These are phyloP conservation scores for Podarcis lilfordi DNA, from an alignment of 2,797 vertebrate genomes.

Conservation along the genomic window DNA sequence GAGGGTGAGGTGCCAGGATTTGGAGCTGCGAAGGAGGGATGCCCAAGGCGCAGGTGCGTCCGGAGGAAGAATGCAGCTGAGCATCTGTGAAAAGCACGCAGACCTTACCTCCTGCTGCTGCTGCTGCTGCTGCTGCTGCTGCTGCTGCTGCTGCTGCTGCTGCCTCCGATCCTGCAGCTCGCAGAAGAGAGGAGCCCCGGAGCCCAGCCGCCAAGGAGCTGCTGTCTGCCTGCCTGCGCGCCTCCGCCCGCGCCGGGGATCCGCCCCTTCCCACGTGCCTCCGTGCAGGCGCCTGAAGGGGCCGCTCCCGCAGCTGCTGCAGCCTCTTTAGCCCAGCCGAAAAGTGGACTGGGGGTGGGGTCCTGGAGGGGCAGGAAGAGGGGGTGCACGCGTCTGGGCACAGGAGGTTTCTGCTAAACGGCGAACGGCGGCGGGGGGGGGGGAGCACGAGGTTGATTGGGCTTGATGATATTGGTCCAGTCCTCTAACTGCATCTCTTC, in stretches of 20 bases:
- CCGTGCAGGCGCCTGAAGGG: no score
- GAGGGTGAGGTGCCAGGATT: not conserved
- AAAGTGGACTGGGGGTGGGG: not conserved
- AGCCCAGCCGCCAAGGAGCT: not conserved
- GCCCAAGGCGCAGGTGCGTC: not conserved
- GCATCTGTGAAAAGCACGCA: not conserved
- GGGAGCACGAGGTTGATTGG: no score
- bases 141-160: conserved; percentile 18
- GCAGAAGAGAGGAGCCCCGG: not conserved
- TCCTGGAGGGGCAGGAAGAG: not conserved
- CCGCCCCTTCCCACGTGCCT: conserved; percentile 7
- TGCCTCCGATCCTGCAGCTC: not conserved
- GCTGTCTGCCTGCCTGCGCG: not conserved
- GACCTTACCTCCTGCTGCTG: conserved; percentile 50
- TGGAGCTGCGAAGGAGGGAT: not conserved
- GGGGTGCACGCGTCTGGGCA: no score
- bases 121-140: conserved; percentile 19
- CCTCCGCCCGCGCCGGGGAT: conserved; percentile 10
- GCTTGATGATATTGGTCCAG: no score
- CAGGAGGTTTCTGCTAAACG: not conserved
- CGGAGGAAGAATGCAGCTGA: not conserved
- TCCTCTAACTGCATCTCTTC: no score
- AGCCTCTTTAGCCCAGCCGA: not conserved
- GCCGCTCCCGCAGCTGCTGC: not conserved
- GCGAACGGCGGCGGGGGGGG: not conserved